Conservation (phyloP, 2,113 vertebrate species). For the Epinephelus moara region DNA sequence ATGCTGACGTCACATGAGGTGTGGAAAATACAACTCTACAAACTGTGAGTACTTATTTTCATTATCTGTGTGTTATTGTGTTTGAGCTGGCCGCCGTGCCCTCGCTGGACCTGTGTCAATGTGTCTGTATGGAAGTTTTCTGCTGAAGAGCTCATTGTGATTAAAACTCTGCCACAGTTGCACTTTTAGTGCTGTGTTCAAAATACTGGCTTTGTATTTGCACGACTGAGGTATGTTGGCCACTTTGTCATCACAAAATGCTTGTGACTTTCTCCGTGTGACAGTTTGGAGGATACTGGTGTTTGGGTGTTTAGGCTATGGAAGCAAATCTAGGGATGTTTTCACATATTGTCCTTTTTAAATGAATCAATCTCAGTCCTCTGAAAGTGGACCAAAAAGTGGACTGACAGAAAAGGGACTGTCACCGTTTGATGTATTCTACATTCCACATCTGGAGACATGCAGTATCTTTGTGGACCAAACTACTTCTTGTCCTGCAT, state of each 20-base stretch:
- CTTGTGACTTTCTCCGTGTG: background rate
- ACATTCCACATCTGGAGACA: too few species aligned
- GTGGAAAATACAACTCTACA: background rate
- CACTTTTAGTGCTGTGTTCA: background rate
- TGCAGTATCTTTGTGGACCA: too few species aligned
- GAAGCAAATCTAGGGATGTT: background rate
- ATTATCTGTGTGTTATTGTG: background rate
- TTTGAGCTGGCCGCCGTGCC: conserved; percentile 7
- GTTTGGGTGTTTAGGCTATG: background rate
- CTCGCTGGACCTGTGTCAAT: background rate
- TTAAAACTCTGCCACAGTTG: background rate
- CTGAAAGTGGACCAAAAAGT: too few species aligned
- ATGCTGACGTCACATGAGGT: background rate
- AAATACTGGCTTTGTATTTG: background rate
- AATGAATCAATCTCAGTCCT: too few species aligned
- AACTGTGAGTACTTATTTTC: conserved; percentile 13
- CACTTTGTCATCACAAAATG: background rate
- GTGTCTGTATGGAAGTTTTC: too few species aligned
- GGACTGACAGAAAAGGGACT: too few species aligned
- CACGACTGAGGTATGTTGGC: background rate
- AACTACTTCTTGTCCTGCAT: too few species aligned
- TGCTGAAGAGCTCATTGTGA: background rate
- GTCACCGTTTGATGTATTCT: too few species aligned
- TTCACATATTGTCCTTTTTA: too few species aligned
- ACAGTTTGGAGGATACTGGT: background rate